Conservation (phyloP, 2,797 vertebrate genomes). For the Tinamus major region DNA sequence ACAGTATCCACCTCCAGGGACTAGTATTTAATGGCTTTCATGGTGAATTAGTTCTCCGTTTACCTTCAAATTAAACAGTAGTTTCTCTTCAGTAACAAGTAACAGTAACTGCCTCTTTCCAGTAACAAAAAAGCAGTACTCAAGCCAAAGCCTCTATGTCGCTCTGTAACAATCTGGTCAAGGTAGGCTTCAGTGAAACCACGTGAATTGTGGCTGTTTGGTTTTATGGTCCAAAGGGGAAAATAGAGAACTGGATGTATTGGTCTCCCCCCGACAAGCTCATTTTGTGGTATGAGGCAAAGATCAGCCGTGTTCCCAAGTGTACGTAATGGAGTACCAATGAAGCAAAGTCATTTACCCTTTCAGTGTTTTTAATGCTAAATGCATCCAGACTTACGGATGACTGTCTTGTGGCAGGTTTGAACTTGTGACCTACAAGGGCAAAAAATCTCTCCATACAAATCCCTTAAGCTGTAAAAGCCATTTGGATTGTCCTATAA, state of each 20-base stretch:
- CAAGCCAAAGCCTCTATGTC: constrained; percentile 2
- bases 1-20: not conserved
- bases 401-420: not conserved
- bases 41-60: not conserved
- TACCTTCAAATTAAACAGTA: constrained; percentile 21
- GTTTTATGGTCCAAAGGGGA: not conserved
- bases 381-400: not conserved
- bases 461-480: not conserved
- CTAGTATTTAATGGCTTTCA: not conserved
- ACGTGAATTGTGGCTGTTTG: not conserved
- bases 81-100: not conserved
- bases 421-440: not conserved
- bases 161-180: not conserved
- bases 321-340: not conserved
- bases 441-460: not conserved
- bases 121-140: not conserved
- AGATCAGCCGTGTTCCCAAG: not conserved
- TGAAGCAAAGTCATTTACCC: not conserved
- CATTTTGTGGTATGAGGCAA: not conserved
- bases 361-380: not conserved
- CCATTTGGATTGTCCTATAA: not conserved
- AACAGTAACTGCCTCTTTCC: not conserved
- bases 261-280: not conserved
- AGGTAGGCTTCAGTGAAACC: constrained; percentile 17
- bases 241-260: not conserved